A percentile compares a stretch with the other conserved stretches of the same genome.
Evolutionary conservation across 92 coral and sea anemone species (phyloP).

Genomic region (Paramuricea clavata): DNA sequence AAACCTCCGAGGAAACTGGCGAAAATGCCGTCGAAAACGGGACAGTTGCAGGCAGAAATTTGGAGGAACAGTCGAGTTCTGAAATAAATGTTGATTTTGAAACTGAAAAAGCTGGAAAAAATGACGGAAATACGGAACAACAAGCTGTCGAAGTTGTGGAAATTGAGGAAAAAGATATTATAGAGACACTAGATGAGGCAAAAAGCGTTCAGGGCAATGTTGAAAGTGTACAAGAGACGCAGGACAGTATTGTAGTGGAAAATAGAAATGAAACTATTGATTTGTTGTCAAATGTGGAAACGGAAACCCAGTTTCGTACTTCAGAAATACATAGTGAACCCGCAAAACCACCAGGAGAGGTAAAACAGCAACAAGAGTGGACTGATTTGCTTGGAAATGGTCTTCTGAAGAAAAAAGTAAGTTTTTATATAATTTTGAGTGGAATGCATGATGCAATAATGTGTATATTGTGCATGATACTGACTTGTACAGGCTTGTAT

Average conservation of each 20-base stretch:
- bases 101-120: background rate
- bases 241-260: conserved; percentile 40
- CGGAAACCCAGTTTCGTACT: background rate
- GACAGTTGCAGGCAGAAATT: background rate
- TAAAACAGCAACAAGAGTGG: conserved; percentile 69
- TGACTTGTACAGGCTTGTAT: background rate
- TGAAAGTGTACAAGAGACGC: background rate
- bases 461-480: background rate
- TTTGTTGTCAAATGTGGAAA: conserved; percentile 5
- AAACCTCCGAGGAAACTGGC: background rate
- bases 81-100: background rate
- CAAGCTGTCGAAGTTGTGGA: conserved; percentile 12
- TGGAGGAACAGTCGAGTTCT: background rate
- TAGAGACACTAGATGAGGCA: conserved; percentile 68
- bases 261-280: conserved; percentile 24
- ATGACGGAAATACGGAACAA: background rate
- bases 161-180: conserved; percentile 5
- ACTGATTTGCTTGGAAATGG: conserved; percentile 94
- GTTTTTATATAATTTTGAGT: conserved; percentile 7
- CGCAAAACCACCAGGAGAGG: conserved; percentile 8
- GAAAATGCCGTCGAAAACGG: background rate
- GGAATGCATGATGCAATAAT: conserved; percentile 4
- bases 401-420: conserved; percentile 83
- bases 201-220: conserved; percentile 30
- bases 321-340: conserved; percentile 5